These are phyloP conservation scores for Vespertilio murinus DNA, from an alignment of 2,797 vertebrate genomes.

Conservation along the genomic window DNA sequence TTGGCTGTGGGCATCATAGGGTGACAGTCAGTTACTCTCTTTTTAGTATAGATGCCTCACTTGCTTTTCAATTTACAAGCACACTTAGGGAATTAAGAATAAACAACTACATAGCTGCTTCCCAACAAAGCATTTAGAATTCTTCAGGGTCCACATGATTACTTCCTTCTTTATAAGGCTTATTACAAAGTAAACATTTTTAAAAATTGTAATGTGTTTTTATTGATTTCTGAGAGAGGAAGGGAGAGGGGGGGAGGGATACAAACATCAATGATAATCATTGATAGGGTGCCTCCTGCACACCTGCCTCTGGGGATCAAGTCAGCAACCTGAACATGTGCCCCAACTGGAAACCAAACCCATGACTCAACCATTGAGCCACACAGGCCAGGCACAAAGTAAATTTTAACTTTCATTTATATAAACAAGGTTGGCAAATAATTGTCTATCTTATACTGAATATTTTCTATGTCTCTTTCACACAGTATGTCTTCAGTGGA, in stretches of 20 bases:
- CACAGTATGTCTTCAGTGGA: background rate
- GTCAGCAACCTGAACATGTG: too few relatives aligned
- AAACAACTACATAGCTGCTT: background rate
- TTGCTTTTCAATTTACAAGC: background rate
- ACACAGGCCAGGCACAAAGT: too few relatives aligned
- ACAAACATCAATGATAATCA: too few relatives aligned
- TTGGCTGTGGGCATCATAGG: too few relatives aligned
- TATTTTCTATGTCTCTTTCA: background rate
- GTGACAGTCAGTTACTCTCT: too few relatives aligned
- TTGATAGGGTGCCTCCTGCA: too few relatives aligned
- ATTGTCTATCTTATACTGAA: background rate
- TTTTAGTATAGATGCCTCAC: background rate
- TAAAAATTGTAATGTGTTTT: too few relatives aligned
- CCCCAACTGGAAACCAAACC: too few relatives aligned
- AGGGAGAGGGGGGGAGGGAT: too few relatives aligned
- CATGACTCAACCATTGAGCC: too few relatives aligned
- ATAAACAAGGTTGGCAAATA: background rate
- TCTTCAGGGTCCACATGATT: background rate
- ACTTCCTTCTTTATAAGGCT: background rate
- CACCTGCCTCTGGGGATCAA: too few relatives aligned
- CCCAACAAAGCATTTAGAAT: conserved; percentile 15
- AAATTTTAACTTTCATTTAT: conserved; percentile 14
- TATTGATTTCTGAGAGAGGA: too few relatives aligned
- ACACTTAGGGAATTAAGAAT: background rate
- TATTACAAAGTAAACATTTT: background rate